phyloP scores from a whole-genome alignment of 2,888 invertebrate genomes.

The Eristalis pertinax region DNA sequence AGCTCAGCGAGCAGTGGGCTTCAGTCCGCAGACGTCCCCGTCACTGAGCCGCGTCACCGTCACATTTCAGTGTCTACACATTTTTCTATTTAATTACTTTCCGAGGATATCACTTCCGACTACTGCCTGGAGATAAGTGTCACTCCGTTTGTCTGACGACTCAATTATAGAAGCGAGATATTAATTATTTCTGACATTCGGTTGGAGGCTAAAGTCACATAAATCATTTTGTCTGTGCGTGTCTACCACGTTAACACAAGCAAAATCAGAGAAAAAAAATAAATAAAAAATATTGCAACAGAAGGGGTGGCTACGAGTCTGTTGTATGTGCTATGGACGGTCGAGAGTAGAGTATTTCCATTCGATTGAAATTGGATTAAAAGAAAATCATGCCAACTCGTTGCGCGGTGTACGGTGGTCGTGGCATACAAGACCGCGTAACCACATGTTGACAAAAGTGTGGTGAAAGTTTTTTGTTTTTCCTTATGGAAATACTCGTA shows the following conservation, averaged over 20 bases:
- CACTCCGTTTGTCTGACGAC: conserved; percentile 44
- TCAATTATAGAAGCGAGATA: conserved; percentile 45
- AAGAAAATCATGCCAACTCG: conserved; percentile 12
- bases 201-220: conserved; percentile 26
- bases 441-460: conserved; percentile 47
- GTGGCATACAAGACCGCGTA: background rate
- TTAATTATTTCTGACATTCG: conserved; percentile 54
- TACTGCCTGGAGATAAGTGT: conserved; percentile 31
- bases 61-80: conserved; percentile 18
- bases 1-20: background rate
- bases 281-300: background rate
- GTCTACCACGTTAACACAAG: conserved; percentile 10
- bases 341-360: conserved; percentile 6
- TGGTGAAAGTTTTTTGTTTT: conserved; percentile 16
- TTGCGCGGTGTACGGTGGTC: background rate
- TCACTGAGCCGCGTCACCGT: background rate
- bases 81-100: conserved; percentile 53
- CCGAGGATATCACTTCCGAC: conserved; percentile 32
- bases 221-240: conserved; percentile 43
- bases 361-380: conserved; percentile 39
- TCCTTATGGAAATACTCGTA: conserved; percentile 17
- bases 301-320: background rate
- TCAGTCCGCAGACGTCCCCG: background rate
- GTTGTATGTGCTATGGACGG: no score
- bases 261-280: background rate